Base-by-base conservation (phyloP, 2,797 vertebrate genomes). In the Adelosebastes latens region DNA sequence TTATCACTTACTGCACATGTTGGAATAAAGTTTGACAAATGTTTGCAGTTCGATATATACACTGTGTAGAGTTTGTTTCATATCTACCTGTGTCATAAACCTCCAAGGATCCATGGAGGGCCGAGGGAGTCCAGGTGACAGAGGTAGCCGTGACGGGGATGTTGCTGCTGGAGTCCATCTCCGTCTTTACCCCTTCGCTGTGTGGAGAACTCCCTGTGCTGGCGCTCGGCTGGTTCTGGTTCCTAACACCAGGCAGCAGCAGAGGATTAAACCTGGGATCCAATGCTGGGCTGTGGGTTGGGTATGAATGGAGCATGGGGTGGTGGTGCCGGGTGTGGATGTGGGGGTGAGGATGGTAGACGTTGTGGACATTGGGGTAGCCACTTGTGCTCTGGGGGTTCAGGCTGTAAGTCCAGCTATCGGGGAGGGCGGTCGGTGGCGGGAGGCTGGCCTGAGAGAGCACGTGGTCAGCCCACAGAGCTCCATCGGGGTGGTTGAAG, bases 351-450 rank as follows among this genome's bases (percentile, higher is more conserved):
- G 97, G 88, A 86, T 98, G 93, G 92, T 99, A 99, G 77, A 99
- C 88, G 0, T 99, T 98, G 70, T 98, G 98, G 92, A 99, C 93
- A 69, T 97, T 97, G 65, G 97, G 94, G 93, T 99, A 99, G 31
- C 96, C 91, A 0, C 96, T 93, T 67, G 96, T 92, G 92, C 96
- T 96, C 94, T 98, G 97, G 88, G 96, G 95, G 89, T 95, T 96
- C 87, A 99, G 93, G 72, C 96, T 95, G 88, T 99, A 99, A 76
- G 96, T 96, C 99, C 99, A 99, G 83, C 97, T 95, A 74, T 99
- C 98, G 0, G 97, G 91, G 18, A 96, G 93, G 0, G 95, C 79
- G 1, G 97, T 91, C 39, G 96, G 83, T 75, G 97, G 93, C 4
- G 96, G 93, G 1, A 97, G 95, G 88, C 95, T 94, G 85, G 96